Evolutionary conservation across 2,113 vertebrate genomes (phyloP).

Genomic region (Lepidothrix coronata): DNA sequence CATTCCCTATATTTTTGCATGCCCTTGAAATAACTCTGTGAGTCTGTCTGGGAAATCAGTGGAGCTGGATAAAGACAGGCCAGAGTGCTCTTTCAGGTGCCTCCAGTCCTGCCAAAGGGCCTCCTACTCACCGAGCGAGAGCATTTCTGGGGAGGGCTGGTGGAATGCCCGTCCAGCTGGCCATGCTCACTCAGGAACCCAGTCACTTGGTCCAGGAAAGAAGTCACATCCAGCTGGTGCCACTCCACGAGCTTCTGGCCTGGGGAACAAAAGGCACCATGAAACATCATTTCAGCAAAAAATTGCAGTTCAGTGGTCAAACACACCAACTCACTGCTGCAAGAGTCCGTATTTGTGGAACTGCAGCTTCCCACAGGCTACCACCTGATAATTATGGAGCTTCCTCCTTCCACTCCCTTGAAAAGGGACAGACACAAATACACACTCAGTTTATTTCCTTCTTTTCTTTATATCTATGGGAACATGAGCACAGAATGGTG

Average conservation of each 20-base stretch:
- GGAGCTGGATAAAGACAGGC: background rate
- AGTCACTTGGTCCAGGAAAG: conserved; percentile 94
- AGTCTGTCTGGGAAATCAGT: background rate
- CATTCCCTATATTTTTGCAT: background rate
- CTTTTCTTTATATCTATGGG: background rate
- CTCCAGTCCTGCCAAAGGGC: no score
- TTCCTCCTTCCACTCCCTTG: background rate
- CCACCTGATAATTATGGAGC: background rate
- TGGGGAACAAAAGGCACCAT: conserved; percentile 52
- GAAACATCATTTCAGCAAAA: background rate
- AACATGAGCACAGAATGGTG: background rate
- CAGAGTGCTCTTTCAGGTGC: background rate
- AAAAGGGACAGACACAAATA: background rate
- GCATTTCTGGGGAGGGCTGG: conserved; percentile 89
- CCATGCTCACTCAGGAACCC: conserved; percentile 96
- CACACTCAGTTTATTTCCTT: background rate
- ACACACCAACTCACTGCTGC: background rate
- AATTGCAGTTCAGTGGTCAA: background rate
- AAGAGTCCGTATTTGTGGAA: background rate
- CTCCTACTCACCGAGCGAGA: conserved; percentile 89
- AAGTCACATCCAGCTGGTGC: conserved; percentile 95
- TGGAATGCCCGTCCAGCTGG: conserved; percentile 93
- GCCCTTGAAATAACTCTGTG: background rate
- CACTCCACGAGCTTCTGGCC: conserved; percentile 98
- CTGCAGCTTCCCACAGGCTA: background rate